These are phyloP conservation scores for Drosophila rubida DNA, from an alignment of 2,888 invertebrate genomes.

Conservation along the genomic window DNA sequence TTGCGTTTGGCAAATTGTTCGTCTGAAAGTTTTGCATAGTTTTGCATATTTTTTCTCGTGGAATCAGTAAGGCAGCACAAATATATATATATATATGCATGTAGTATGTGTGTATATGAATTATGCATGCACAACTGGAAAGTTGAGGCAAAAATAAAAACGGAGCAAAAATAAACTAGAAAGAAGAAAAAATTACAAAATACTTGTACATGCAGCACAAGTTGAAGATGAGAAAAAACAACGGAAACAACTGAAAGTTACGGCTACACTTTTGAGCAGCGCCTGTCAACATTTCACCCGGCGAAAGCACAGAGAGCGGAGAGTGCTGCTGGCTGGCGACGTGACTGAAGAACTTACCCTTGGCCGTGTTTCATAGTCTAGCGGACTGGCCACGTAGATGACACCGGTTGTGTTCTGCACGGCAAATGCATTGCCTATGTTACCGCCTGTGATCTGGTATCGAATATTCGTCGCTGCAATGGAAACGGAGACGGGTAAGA, in stretches of 20 bases:
- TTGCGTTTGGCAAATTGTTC: constrained; percentile 46
- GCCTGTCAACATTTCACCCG: constrained; percentile 17
- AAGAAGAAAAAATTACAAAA: constrained; percentile 4
- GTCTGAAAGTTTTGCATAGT: constrained; percentile 74
- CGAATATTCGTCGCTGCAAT: constrained; percentile 98
- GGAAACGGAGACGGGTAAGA: too few relatives aligned
- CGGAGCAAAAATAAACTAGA: too few relatives aligned
- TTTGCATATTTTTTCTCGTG: constrained; percentile 67
- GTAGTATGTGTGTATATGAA: constrained; percentile 49
- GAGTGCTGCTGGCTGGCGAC: background rate
- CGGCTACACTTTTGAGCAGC: constrained; percentile 31
- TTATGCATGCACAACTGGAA: constrained; percentile 70
- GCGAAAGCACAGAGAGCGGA: constrained; percentile 15
- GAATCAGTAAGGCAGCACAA: constrained; percentile 38
- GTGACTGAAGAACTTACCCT: constrained; percentile 89
- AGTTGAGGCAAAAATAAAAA: constrained; percentile 40
- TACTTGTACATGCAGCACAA: constrained; percentile 11
- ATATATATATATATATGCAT: background rate
- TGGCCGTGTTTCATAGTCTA: constrained; percentile 98
- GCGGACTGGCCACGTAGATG: constrained; percentile 97
- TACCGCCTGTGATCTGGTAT: constrained; percentile 99
- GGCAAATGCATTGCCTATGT: constrained; percentile 98
- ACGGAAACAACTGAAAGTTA: constrained; percentile 35
- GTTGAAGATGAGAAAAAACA: constrained; percentile 25
- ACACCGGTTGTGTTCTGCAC: constrained; percentile 99